Evolutionary conservation across 2,797 vertebrate genomes (phyloP).

Genomic region (Characodon lateralis): DNA sequence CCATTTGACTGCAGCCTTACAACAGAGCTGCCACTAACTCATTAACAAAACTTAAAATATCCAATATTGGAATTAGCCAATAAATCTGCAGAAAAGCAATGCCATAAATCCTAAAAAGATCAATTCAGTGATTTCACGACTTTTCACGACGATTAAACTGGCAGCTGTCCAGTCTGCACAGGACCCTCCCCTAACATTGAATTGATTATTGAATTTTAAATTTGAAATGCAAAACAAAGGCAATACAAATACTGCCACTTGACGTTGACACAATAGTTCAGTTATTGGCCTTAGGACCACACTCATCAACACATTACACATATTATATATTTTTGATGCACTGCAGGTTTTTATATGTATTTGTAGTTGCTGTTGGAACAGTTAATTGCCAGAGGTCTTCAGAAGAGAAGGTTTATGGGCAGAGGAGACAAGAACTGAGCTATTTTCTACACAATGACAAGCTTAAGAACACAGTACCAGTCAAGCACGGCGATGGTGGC

Average conservation of each 20-base stretch:
- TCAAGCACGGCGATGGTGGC: background rate
- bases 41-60: background rate
- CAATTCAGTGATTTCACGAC: background rate
- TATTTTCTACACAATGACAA: background rate
- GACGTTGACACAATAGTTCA: background rate
- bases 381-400: background rate
- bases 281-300: background rate
- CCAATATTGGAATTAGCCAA: no score
- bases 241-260: no score
- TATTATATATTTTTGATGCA: background rate
- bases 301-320: background rate
- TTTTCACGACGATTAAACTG: background rate
- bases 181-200: background rate
- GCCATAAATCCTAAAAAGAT: background rate
- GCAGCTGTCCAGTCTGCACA: background rate
- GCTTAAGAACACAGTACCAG: background rate
- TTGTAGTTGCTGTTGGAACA: background rate
- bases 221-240: background rate
- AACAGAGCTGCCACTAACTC: background rate
- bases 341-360: background rate
- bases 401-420: background rate
- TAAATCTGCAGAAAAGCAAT: no score
- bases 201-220: background rate
- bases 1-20: background rate
- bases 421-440: background rate